phyloP scores from a whole-genome alignment of 2,113 vertebrate species.

The Aphyosemion australe region DNA sequence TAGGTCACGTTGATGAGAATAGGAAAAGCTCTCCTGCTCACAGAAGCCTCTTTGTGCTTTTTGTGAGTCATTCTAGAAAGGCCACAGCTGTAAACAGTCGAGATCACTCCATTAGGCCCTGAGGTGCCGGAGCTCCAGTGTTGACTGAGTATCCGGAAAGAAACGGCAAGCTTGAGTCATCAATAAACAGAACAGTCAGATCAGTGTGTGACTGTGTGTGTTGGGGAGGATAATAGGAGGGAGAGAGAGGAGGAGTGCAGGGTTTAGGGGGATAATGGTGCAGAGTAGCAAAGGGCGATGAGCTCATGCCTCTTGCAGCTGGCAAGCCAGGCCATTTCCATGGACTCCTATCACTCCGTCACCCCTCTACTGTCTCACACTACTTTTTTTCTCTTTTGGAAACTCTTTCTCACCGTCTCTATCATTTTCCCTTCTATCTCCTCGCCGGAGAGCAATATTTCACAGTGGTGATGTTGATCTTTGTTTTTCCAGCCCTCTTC shows the following conservation, averaged over 20 bases:
- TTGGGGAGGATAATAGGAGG: slow-evolving; percentile 47
- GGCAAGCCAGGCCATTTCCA: slow-evolving; percentile 68
- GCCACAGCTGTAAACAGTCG: slow-evolving; percentile 73
- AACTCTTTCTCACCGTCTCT: slow-evolving; percentile 8
- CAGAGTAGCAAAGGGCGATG: slow-evolving; percentile 65
- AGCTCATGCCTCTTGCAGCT: slow-evolving; percentile 71
- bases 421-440: slow-evolving; percentile 16
- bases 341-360: slow-evolving; percentile 52
- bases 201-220: slow-evolving; percentile 51
- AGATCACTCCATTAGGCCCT: slow-evolving; percentile 74
- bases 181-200: slow-evolving; percentile 69
- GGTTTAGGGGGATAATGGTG: slow-evolving; percentile 62
- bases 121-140: slow-evolving; percentile 69
- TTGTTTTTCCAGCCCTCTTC: slow-evolving; percentile 21
- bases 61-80: slow-evolving; percentile 75
- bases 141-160: slow-evolving; percentile 73
- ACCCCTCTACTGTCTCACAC: slow-evolving; percentile 38
- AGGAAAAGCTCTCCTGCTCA: slow-evolving; percentile 60
- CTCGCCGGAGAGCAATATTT: slow-evolving; percentile 29
- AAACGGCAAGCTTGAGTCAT: slow-evolving; percentile 74
- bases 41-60: slow-evolving; percentile 71
- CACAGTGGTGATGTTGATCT: neutral
- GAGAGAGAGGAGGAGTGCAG: slow-evolving; percentile 47
- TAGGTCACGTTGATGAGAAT: slow-evolving; percentile 60
- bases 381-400: slow-evolving; percentile 19